phyloP scores from a whole-genome alignment of 53 echinoderm and acorn worm species.

The Temnopleurus reevesii region DNA sequence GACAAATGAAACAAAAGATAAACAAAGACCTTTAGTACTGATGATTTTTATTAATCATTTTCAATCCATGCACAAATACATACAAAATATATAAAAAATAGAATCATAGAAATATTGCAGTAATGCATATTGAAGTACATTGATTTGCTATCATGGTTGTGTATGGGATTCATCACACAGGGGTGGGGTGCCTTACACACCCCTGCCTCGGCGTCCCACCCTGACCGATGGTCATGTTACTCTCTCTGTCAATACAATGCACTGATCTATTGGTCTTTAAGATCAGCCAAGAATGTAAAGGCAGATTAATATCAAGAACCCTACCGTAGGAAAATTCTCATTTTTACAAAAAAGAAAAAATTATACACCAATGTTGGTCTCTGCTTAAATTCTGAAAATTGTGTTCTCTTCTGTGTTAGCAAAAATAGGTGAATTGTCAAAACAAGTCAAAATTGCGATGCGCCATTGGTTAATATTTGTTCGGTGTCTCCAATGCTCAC shows the following conservation, averaged over 20 bases:
- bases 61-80: background rate
- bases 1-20: no score
- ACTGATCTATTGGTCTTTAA: background rate
- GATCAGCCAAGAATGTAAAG: background rate
- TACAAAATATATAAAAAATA: background rate
- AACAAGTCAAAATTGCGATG: no score
- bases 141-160: background rate
- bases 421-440: no score
- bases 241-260: slow-evolving; percentile 18
- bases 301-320: background rate
- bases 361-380: no score
- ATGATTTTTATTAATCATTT: background rate
- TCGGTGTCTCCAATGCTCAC: no score
- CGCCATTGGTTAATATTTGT: no score
- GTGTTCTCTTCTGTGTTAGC: no score
- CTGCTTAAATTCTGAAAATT: no score
- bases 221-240: background rate
- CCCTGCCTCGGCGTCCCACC: slow-evolving; percentile 71
- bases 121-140: background rate
- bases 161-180: slow-evolving; percentile 86
- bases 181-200: slow-evolving; percentile 53
- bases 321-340: no score
- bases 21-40: background rate
- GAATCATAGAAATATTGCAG: background rate
- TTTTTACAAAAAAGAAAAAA: no score